phyloP scores from a whole-genome alignment of 2,888 invertebrate species.

The Microctonus brassicae region DNA sequence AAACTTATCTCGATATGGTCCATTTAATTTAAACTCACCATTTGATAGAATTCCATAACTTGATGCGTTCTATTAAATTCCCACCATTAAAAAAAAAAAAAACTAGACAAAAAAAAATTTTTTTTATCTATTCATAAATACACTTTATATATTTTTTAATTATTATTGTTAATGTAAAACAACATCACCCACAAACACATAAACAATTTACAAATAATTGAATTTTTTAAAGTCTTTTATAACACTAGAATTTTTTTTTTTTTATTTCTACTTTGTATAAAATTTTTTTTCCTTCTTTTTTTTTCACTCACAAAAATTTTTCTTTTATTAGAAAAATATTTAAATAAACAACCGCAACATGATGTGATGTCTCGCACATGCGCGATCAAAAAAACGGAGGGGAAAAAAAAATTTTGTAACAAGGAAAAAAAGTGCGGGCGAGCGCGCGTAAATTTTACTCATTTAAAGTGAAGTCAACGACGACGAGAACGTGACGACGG shows the following conservation, averaged over 20 bases:
- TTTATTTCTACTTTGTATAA: too few relatives aligned
- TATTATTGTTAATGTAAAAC: neutral
- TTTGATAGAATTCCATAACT: conserved; percentile 62
- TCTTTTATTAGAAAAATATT: too few relatives aligned
- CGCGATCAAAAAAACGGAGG: neutral
- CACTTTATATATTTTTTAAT: neutral
- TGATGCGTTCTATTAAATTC: conserved; percentile 26
- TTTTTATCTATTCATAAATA: neutral
- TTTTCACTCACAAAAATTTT: neutral
- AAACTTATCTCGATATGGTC: conserved; percentile 26
- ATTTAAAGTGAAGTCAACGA: neutral
- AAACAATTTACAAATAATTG: too few relatives aligned
- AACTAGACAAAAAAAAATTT: neutral
- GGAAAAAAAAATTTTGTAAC: neutral
- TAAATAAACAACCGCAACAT: too few relatives aligned
- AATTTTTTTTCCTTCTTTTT: neutral
- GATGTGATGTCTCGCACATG: neutral
- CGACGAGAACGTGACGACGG: conserved; percentile 10
- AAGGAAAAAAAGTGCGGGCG: conserved; percentile 29
- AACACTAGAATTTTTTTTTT: conserved; percentile 6
- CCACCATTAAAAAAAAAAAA: neutral
- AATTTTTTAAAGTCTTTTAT: too few relatives aligned
- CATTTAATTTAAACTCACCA: conserved; percentile 52
- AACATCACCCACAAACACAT: neutral
- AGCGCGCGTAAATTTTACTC: conserved; percentile 21